phyloP scores from a whole-genome alignment of 2,113 vertebrate species.

The Gallinago jamesoni region DNA sequence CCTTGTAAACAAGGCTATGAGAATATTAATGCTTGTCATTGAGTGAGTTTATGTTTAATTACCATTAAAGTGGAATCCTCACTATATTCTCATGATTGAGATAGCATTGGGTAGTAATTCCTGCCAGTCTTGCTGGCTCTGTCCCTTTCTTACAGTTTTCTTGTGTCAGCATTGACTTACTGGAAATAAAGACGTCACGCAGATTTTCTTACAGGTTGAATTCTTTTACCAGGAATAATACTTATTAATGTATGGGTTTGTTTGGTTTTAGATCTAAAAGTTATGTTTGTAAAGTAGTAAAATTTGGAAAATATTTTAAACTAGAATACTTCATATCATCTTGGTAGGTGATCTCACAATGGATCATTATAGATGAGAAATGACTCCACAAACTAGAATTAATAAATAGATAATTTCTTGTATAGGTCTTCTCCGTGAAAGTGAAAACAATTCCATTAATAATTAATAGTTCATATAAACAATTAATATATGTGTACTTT shows the following conservation, averaged over 20 bases:
- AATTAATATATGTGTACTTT: not conserved
- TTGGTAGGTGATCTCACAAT: not conserved
- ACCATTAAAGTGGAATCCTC: not conserved
- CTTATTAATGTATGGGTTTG: not conserved
- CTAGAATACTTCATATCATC: not conserved
- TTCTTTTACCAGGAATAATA: not conserved
- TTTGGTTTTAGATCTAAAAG: not conserved
- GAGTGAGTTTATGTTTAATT: not conserved
- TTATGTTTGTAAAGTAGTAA: not conserved
- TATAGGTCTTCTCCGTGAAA: not conserved
- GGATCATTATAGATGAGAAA: not conserved
- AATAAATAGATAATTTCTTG: not conserved
- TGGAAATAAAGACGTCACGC: not conserved
- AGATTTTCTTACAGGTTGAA: not conserved
- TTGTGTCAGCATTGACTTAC: not conserved
- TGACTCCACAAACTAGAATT: not conserved
- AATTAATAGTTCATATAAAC: too few species aligned
- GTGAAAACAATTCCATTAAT: not conserved
- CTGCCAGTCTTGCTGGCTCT: not conserved
- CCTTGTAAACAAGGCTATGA: not conserved
- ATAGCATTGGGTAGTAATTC: not conserved
- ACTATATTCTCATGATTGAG: not conserved
- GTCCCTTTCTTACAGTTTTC: not conserved
- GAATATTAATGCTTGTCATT: not conserved
- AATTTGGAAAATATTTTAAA: not conserved